These are phyloP conservation scores for Mythimna impura DNA, from an alignment of 2,888 invertebrate species.

Conservation along the genomic window DNA sequence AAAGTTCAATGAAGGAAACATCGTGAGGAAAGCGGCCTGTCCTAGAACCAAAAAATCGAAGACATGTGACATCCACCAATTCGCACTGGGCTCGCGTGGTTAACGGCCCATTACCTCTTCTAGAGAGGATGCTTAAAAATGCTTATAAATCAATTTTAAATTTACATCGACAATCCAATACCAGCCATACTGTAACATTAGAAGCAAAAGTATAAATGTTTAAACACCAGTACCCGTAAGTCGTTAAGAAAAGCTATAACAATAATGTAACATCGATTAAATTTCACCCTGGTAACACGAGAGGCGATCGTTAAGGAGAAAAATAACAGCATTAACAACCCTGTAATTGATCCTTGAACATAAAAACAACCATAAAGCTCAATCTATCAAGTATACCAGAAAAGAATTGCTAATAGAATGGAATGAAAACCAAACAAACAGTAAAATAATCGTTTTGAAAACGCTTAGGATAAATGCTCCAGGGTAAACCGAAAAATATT, in stretches of 20 bases:
- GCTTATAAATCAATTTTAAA: too few species aligned
- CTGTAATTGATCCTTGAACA: constrained; percentile 43
- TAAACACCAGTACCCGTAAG: too few species aligned
- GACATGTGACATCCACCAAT: too few species aligned
- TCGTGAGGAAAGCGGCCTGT: too few species aligned
- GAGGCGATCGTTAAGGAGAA: constrained; percentile 38
- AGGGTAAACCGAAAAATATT: too few species aligned
- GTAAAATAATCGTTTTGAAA: constrained; percentile 18
- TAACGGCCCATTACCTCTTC: too few species aligned
- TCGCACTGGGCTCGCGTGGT: too few species aligned
- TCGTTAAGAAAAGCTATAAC: constrained; percentile 25
- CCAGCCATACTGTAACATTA: neutral
- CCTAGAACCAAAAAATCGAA: too few species aligned
- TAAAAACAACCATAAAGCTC: constrained; percentile 49
- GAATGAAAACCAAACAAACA: constrained; percentile 31
- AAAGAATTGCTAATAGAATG: constrained; percentile 33
- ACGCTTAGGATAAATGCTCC: neutral
- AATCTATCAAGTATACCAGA: constrained; percentile 28
- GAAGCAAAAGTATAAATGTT: neutral
- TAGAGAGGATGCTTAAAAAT: too few species aligned
- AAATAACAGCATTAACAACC: constrained; percentile 39
- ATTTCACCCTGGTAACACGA: constrained; percentile 31
- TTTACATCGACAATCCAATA: neutral
- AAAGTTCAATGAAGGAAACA: too few species aligned
- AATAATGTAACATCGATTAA: constrained; percentile 26